These are phyloP conservation scores for Bombus difficillimus DNA, from an alignment of 1,140 invertebrate species.

Conservation along the genomic window DNA sequence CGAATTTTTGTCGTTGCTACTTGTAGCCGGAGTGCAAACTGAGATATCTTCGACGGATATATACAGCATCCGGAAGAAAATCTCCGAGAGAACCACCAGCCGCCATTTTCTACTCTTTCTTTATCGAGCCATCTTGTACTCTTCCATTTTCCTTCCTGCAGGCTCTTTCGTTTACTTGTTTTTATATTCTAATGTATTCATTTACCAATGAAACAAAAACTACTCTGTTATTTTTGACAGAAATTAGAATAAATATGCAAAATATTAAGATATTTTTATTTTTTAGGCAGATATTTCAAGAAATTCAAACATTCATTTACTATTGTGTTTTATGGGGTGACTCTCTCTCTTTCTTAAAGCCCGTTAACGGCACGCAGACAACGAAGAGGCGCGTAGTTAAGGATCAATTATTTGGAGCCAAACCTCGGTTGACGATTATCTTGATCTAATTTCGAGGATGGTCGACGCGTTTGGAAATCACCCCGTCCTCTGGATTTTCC, in stretches of 20 bases:
- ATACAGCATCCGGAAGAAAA: conserved; percentile 47
- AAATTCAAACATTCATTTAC: too few relatives aligned
- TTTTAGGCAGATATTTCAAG: background rate
- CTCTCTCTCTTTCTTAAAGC: too few relatives aligned
- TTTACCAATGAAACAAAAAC: background rate
- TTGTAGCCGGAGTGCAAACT: conserved; percentile 72
- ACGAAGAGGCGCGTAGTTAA: too few relatives aligned
- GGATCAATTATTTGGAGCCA: background rate
- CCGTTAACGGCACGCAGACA: too few relatives aligned
- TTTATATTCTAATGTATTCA: background rate
- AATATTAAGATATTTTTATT: background rate
- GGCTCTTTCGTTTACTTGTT: background rate
- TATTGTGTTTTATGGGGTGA: too few relatives aligned
- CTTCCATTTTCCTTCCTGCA: background rate
- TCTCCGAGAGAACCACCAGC: conserved; percentile 46
- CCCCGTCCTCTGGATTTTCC: background rate
- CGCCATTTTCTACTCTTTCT: conserved; percentile 45
- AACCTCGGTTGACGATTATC: background rate
- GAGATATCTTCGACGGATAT: conserved; percentile 67
- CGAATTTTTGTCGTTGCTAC: conserved; percentile 72
- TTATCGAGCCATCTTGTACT: background rate
- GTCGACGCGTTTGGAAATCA: too few relatives aligned
- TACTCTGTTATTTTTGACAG: background rate
- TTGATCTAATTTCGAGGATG: background rate
- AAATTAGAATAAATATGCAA: background rate